Percentiles rank a stretch among this genome's conserved stretches.
Conservation (phyloP, 2,113 vertebrate species). For the Ptilonorhynchus violaceus region DNA sequence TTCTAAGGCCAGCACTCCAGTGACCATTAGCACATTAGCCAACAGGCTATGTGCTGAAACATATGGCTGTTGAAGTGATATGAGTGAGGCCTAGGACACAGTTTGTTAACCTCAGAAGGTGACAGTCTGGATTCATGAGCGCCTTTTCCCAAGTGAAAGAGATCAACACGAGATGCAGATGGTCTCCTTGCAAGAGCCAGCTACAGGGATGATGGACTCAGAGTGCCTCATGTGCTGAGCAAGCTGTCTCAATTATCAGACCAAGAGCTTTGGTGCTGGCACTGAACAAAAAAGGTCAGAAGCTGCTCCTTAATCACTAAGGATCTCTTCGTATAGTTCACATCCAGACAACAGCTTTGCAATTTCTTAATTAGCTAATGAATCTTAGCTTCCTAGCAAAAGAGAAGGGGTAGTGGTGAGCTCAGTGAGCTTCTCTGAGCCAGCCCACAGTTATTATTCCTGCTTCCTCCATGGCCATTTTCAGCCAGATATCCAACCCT, state of each 20-base stretch:
- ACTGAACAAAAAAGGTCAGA: not conserved
- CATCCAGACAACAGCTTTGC: not conserved
- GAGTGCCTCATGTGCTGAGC: not conserved
- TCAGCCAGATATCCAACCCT: not conserved
- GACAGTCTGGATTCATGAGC: not conserved
- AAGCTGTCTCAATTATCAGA: not conserved
- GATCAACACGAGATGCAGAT: not conserved
- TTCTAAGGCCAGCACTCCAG: not conserved
- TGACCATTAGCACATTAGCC: no score
- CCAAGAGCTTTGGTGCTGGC: not conserved
- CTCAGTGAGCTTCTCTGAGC: not conserved
- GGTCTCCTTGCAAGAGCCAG: not conserved
- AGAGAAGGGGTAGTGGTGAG: not conserved
- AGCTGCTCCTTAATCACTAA: not conserved
- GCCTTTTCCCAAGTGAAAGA: not conserved
- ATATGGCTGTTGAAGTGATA: not conserved
- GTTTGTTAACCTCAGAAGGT: not conserved
- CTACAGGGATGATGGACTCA: not conserved
- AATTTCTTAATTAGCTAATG: not conserved
- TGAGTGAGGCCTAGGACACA: not conserved
- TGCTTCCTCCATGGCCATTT: not conserved
- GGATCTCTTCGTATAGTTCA: not conserved
- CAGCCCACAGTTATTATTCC: not conserved
- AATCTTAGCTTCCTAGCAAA: not conserved
- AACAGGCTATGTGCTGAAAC: not conserved